Conservation (phyloP, 2,113 vertebrate genomes). For the Danionella cerebrum region DNA sequence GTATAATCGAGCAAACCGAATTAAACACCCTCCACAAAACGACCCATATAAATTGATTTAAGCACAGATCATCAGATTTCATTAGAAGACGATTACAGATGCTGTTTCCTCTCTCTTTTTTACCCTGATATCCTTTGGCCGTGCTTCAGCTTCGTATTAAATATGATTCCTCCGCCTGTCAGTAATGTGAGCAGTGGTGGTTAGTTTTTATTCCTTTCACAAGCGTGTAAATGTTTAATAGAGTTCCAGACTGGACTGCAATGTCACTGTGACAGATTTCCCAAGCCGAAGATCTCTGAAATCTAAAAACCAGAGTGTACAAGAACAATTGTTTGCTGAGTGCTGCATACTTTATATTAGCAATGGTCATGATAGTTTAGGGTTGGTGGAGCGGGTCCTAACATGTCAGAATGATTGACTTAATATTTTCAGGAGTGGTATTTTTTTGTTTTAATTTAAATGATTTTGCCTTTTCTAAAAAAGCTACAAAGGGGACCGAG, state of each 20-base stretch:
- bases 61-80: slow-evolving; percentile 7
- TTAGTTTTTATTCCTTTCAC: slow-evolving; percentile 63
- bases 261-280: slow-evolving; percentile 51
- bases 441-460: no score
- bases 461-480: no score
- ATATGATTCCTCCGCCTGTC: slow-evolving; percentile 52
- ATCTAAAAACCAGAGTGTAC: slow-evolving; percentile 49
- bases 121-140: slow-evolving; percentile 52
- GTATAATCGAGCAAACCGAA: slow-evolving; percentile 22
- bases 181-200: slow-evolving; percentile 48
- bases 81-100: slow-evolving; percentile 14
- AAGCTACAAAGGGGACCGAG: no score
- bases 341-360: slow-evolving; percentile 2
- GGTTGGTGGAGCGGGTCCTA: no score
- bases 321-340: background rate
- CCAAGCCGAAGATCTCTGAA: slow-evolving; percentile 39
- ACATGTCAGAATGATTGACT: no score
- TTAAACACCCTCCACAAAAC: background rate
- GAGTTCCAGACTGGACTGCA: slow-evolving; percentile 48
- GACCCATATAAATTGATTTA: slow-evolving; percentile 24
- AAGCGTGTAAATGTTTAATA: slow-evolving; percentile 67
- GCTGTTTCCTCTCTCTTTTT: slow-evolving; percentile 27
- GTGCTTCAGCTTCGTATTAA: slow-evolving; percentile 57
- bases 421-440: no score
- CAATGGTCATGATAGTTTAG: no score